These are phyloP conservation scores for Bovichtus diacanthus DNA, from an alignment of 2,797 vertebrate genomes.

Conservation along the genomic window DNA sequence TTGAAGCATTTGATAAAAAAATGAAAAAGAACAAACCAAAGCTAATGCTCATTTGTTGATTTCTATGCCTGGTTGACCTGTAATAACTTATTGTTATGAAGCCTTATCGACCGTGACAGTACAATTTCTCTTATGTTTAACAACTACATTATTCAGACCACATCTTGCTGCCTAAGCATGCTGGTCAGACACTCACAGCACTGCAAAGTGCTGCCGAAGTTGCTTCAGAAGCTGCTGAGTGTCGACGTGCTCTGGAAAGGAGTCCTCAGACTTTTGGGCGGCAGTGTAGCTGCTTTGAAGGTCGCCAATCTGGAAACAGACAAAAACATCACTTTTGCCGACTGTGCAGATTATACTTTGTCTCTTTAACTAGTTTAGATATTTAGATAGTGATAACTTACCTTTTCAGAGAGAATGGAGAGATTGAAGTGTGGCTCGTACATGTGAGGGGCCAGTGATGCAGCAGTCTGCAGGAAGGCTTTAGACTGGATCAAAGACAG, in stretches of 20 bases:
- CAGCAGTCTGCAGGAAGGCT: constrained; percentile 94
- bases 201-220: constrained; percentile 92
- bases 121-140: not conserved
- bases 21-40: too few relatives aligned
- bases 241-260: constrained; percentile 95
- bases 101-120: not conserved
- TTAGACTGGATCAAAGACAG: constrained; percentile 86
- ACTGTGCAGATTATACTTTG: not conserved
- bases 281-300: constrained; percentile 95
- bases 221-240: constrained; percentile 93
- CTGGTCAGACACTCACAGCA: constrained; percentile 81
- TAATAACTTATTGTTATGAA: not conserved
- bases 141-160: not conserved
- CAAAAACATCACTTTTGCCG: constrained; percentile 6
- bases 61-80: constrained; percentile 13
- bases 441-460: constrained; percentile 93
- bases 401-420: constrained; percentile 93
- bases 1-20: constrained; percentile 19
- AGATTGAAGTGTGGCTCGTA: constrained; percentile 98
- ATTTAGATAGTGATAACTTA: constrained; percentile 68
- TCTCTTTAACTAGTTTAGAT: not conserved
- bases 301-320: constrained; percentile 91
- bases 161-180: not conserved
- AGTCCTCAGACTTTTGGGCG: constrained; percentile 91
- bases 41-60: constrained; percentile 5